These are phyloP conservation scores for Erynnis tages DNA, from an alignment of 2,888 invertebrate species.

Conservation along the genomic window DNA sequence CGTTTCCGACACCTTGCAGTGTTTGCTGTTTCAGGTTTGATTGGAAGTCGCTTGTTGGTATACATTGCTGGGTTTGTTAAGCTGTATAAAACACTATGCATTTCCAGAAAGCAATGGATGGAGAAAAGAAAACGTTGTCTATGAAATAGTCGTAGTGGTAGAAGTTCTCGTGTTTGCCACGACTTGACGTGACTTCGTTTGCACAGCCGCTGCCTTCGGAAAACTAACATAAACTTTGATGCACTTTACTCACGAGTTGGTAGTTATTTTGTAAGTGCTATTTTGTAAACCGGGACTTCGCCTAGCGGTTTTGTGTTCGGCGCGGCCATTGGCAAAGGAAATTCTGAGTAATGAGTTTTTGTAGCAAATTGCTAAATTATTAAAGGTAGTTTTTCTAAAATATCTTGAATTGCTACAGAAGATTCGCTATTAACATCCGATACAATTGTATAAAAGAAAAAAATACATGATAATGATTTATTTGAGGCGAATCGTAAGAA, in stretches of 20 bases:
- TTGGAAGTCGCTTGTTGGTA: background rate
- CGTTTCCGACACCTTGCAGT: slow-evolving; percentile 59
- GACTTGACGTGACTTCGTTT: slow-evolving; percentile 72
- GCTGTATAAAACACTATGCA: background rate
- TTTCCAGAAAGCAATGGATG: slow-evolving; percentile 30
- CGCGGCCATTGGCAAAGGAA: background rate
- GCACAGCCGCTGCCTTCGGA: slow-evolving; percentile 64
- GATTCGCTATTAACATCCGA: too few relatives aligned
- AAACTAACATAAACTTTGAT: slow-evolving; percentile 75
- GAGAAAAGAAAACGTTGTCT: background rate
- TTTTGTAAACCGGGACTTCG: slow-evolving; percentile 35
- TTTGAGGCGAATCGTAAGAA: too few relatives aligned
- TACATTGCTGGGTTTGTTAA: slow-evolving; percentile 40
- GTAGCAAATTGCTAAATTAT: too few relatives aligned
- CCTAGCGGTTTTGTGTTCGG: slow-evolving; percentile 19
- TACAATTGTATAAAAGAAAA: too few relatives aligned
- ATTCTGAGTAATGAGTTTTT: slow-evolving; percentile 9
- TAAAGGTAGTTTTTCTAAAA: too few relatives aligned
- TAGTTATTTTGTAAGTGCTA: slow-evolving; percentile 31
- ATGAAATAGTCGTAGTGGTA: slow-evolving; percentile 8
- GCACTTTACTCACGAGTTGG: slow-evolving; percentile 43
- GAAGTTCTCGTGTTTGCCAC: slow-evolving; percentile 53
- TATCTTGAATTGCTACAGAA: too few relatives aligned
- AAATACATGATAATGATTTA: too few relatives aligned
- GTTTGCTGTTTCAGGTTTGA: slow-evolving; percentile 26